Conservation (phyloP, 30 jellyfish, hydroid and myxozoan species). For the Hydractinia symbiolongicarpus region DNA sequence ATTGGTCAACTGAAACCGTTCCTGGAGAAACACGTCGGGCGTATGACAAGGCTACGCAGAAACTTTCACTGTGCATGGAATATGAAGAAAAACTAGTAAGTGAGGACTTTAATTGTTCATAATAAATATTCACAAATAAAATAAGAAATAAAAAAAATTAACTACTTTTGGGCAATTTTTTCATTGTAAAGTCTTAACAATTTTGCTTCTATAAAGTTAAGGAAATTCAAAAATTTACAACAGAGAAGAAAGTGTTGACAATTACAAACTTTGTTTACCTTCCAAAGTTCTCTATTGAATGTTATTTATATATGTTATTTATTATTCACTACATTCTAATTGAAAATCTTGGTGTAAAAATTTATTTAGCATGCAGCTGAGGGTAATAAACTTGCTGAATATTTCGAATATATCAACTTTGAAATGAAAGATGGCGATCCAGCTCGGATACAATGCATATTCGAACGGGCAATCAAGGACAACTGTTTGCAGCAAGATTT, state of each 20-base stretch:
- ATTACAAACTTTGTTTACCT: too few relatives aligned
- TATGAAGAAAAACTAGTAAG: constrained; percentile 79
- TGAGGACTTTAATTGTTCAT: neutral
- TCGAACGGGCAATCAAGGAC: constrained; percentile 78
- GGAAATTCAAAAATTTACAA: too few relatives aligned
- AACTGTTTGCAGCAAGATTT: constrained; percentile 69
- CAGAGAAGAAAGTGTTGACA: too few relatives aligned
- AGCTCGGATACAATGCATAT: constrained; percentile 84
- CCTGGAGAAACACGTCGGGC: constrained; percentile 38
- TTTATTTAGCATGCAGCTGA: constrained; percentile 40
- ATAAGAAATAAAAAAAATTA: too few relatives aligned
- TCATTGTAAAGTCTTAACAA: too few relatives aligned
- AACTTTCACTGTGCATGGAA: constrained; percentile 54
- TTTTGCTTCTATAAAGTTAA: too few relatives aligned
- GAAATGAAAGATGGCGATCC: constrained; percentile 90
- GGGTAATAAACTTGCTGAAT: constrained; percentile 51
- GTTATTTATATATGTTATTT: too few relatives aligned
- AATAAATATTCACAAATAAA: too few relatives aligned
- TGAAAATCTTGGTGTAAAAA: too few relatives aligned
- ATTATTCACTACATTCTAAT: too few relatives aligned
- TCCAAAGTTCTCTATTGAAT: too few relatives aligned
- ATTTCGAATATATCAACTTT: constrained; percentile 44
- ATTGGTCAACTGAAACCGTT: constrained; percentile 88
- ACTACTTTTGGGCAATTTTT: too few relatives aligned
- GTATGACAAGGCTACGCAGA: constrained; percentile 52